Base-by-base conservation (phyloP, 2,797 vertebrate genomes). In the Protonibea diacanthus region DNA sequence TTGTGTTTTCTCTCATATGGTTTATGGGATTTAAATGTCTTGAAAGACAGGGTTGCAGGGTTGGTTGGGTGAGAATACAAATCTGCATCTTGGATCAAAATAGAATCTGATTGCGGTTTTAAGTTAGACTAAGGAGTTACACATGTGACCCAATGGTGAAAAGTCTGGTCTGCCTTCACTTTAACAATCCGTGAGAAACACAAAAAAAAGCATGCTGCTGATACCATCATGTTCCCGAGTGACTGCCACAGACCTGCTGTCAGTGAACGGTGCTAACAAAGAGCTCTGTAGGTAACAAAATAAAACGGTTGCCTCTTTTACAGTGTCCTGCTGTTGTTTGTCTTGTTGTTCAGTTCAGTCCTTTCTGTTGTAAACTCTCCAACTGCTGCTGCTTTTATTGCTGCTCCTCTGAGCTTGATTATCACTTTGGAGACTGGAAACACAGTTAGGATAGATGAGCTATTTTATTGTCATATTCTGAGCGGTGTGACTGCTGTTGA, bases 111-210 rank as follows among this genome's bases (percentile, higher is more conserved):
- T 57, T 75, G 58, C 10, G 21, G 71, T 75, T 74, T 83, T 48
- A 59, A 38, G 45, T 49, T 33, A 33, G 7, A 33, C 40, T 65
- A 33, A 33, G 13, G 38, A 75, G 44, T 75, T 52, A 60, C 57
- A 70, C 67, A 81, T 83, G 78, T 48, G 74, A 80, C 76, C 79
- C 86, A 90, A 85, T 88, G 75, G 42, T 71, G 38, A 70, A 72
- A 71, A 13, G 5, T 48, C 81, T 87, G 78, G 5, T 48, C 81
- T 87, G 80, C 45, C 84, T 85, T 45, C 11, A 60, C 12, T 82
- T 66, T 23, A 53, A 63, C 52, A 11, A 14, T 40, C 4, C 15
- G 53, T 61, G 63, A 65, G 64, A 87, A 67, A 72, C 5, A 29
- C 44, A 78, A 20, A 60, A 21, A 45, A n/a, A 61, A 6, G 12